Evolutionary conservation across 2,888 invertebrate genomes (phyloP).

Genomic region (Macrosiphum euphorbiae): DNA sequence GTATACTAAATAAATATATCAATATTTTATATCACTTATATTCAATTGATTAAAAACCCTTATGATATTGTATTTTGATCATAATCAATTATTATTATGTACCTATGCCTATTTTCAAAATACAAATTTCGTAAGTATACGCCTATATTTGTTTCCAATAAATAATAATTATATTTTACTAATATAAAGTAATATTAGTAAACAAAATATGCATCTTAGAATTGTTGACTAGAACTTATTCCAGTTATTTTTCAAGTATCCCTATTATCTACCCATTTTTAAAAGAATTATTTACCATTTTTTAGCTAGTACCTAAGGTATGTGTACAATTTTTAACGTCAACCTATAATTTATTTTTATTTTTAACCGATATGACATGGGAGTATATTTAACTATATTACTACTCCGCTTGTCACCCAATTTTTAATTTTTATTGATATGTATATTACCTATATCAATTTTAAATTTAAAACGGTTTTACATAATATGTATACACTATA

Average conservation of each 20-base stretch:
- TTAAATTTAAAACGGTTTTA: background rate
- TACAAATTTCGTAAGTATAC: background rate
- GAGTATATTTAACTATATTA: background rate
- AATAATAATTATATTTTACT: background rate
- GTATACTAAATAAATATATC: background rate
- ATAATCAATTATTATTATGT: background rate
- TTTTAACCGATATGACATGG: background rate
- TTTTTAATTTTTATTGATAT: background rate
- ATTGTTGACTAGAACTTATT: background rate
- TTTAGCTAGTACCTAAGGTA: background rate
- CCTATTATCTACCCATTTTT: background rate
- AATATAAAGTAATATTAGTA: too few species aligned
- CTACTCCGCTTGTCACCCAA: background rate
- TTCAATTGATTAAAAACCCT: background rate
- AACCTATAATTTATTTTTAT: background rate
- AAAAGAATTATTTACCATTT: background rate
- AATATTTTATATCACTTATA: background rate
- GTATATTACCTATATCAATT: background rate
- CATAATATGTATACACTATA: background rate
- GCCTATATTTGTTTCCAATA: background rate
- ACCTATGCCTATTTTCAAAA: background rate
- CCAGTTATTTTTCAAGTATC: background rate
- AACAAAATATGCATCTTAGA: background rate
- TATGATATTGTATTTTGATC: background rate
- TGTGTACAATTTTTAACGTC: background rate